These are phyloP conservation scores for Notospermus geniculatus DNA, from an alignment of 1,140 invertebrate species.

Conservation along the genomic window DNA sequence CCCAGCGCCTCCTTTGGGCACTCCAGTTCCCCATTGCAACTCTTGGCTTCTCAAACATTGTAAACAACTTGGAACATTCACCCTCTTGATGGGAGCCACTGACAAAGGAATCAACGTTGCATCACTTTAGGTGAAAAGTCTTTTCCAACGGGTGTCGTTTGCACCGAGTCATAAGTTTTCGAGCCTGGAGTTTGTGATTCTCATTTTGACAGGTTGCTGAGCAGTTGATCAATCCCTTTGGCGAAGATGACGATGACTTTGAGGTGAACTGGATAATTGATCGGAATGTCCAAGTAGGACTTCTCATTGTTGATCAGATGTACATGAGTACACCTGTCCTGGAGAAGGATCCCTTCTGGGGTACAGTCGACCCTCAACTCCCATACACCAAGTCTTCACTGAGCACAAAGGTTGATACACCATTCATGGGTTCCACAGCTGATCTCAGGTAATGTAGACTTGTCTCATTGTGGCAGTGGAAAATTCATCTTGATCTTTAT, in stretches of 20 bases:
- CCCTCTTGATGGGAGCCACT: no score
- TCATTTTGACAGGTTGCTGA: slow-evolving; percentile 39
- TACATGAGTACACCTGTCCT: slow-evolving; percentile 18
- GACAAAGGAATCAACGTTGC: no score
- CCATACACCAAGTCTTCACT: slow-evolving; percentile 81
- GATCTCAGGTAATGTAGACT: slow-evolving; percentile 77
- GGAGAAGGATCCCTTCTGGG: slow-evolving; percentile 81
- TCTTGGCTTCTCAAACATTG: no score
- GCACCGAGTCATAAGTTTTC: background rate
- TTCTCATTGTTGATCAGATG: slow-evolving; percentile 28
- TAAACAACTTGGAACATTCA: no score
- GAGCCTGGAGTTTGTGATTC: background rate
- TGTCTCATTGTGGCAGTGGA: no score
- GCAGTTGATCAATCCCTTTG: slow-evolving; percentile 62
- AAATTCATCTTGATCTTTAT: no score
- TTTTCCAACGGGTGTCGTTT: background rate
- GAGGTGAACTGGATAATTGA: slow-evolving; percentile 64
- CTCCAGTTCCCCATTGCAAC: no score
- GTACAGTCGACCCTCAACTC: slow-evolving; percentile 77
- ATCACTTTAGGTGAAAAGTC: background rate
- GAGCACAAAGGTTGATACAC: slow-evolving; percentile 73
- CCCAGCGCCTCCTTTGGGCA: no score
- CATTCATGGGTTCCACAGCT: slow-evolving; percentile 78
- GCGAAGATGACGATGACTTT: slow-evolving; percentile 93
- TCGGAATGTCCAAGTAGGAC: slow-evolving; percentile 50